Base-by-base conservation (phyloP, 2,797 vertebrate species). In the Falco biarmicus region DNA sequence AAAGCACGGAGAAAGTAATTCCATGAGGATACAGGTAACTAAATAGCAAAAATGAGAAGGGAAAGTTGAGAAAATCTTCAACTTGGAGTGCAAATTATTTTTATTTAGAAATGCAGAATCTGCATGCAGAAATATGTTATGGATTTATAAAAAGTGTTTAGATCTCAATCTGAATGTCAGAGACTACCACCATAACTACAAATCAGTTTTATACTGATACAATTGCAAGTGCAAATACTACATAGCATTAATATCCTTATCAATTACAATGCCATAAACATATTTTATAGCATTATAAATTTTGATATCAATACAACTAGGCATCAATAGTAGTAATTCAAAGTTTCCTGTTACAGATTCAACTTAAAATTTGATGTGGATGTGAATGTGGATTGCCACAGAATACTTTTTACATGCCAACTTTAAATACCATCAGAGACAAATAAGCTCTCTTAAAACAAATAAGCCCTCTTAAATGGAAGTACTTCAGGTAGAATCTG, bases 191-290 rank as follows among this genome's bases (percentile, higher is more conserved):
- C 47, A 18, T 74, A 94, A 73, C 59, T 77, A 93, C 94, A 95
- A 96, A 95, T 95, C 95, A 83, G 13, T 56, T 94, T 96, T 90
- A 95, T 28, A 83, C 61, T n/a, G 93, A 84, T 91, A 87, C 81
- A 96, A 94, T 88, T 95, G 24, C 25, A 93, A 54, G 64, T 79
- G 43, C 61, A 95, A 94, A 81, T 65, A 87, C 61, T 84, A 81
- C 70, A 59, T 71, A 96, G 61, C 68, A 91, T 89, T 95, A 97
- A 96, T 76, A 95, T 51, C 84, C 37, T 95, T 97, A 94, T 93
- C 91, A 97, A 96, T 95, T 97, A 95, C 20, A 91, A 56, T 83
- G 63, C 25, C 65, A 90, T 95, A 96, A 97, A 97, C 43, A 81
- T 95, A 90, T 75, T 95, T 97, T 91, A 97, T 65, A 57, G 63